A percentile compares a stretch with the other conserved stretches of the same genome.
Evolutionary conservation across 2,797 vertebrate genomes (phyloP).

Genomic region (Gymnodraco acuticeps): DNA sequence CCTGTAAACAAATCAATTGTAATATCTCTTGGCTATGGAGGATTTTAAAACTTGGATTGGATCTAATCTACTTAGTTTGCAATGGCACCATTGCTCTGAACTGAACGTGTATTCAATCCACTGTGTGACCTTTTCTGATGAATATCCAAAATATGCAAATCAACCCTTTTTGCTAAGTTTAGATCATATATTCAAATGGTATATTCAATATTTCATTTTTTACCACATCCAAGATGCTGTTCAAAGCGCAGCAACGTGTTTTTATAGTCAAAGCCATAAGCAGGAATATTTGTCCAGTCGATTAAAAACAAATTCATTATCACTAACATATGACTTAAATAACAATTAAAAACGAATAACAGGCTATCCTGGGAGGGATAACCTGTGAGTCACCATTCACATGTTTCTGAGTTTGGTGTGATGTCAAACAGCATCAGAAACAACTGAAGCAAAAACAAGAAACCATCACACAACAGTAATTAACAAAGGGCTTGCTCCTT

Average conservation of each 20-base stretch:
- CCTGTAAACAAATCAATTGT: background rate
- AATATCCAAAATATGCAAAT: background rate
- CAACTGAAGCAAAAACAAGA: constrained; percentile 2
- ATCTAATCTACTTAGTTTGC: background rate
- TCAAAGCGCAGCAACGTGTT: background rate
- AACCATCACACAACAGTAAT: constrained; percentile 18
- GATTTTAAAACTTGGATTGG: constrained; percentile 5
- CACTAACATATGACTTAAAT: background rate
- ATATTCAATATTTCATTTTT: too few species aligned
- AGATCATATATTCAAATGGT: background rate
- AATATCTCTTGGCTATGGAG: background rate
- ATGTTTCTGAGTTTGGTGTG: constrained; percentile 13
- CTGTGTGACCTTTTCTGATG: background rate
- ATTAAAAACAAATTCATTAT: constrained; percentile 3
- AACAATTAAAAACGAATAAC: background rate
- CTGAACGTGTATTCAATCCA: background rate
- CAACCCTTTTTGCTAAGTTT: background rate
- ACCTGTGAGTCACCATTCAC: background rate
- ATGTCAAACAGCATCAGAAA: constrained; percentile 11
- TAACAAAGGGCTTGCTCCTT: background rate
- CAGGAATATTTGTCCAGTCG: background rate
- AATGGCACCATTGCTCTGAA: background rate
- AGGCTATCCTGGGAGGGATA: background rate
- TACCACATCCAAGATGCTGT: background rate
- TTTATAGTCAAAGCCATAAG: background rate